Evolutionary conservation across 2,888 invertebrate genomes (phyloP).

Genomic region (Dynastes hyllus): DNA sequence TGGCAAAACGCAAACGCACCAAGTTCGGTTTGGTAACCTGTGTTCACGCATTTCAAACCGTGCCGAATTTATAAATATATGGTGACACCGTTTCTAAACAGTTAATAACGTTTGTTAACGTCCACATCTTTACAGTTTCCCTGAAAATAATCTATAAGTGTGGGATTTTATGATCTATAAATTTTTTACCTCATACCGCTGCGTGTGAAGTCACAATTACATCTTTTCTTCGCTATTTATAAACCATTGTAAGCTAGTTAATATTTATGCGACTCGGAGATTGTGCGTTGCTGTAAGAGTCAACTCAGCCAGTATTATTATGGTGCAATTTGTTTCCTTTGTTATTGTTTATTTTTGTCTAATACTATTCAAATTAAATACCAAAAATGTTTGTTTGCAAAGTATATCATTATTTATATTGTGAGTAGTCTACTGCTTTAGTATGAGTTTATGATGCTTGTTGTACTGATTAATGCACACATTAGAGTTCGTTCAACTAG

Average conservation of each 20-base stretch:
- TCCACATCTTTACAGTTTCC: slow-evolving; percentile 43
- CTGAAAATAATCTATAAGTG: slow-evolving; percentile 46
- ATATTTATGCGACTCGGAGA: slow-evolving; percentile 21
- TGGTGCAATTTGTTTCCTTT: too few relatives aligned
- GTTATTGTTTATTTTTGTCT: too few relatives aligned
- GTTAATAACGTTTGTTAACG: slow-evolving; percentile 46
- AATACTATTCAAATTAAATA: too few relatives aligned
- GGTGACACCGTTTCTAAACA: slow-evolving; percentile 41
- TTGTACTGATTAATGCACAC: too few relatives aligned
- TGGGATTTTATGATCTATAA: slow-evolving; percentile 48
- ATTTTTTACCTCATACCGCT: slow-evolving; percentile 40
- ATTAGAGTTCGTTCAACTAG: too few relatives aligned
- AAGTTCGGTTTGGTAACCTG: not conserved
- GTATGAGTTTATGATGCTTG: too few relatives aligned
- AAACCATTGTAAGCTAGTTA: slow-evolving; percentile 38
- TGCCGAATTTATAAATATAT: slow-evolving; percentile 43
- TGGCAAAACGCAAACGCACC: too few relatives aligned
- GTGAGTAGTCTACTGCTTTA: too few relatives aligned
- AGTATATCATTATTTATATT: too few relatives aligned
- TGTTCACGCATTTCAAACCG: not conserved
- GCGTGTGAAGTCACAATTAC: slow-evolving; percentile 41
- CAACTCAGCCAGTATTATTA: too few relatives aligned
- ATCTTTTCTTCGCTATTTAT: slow-evolving; percentile 45
- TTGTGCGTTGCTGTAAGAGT: too few relatives aligned
- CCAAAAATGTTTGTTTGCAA: too few relatives aligned